Evolutionary conservation across 2,113 vertebrate genomes (phyloP), one percentile per base, ranked within the genome.

Genomic region (Psittacula cyanocephala): DNA sequence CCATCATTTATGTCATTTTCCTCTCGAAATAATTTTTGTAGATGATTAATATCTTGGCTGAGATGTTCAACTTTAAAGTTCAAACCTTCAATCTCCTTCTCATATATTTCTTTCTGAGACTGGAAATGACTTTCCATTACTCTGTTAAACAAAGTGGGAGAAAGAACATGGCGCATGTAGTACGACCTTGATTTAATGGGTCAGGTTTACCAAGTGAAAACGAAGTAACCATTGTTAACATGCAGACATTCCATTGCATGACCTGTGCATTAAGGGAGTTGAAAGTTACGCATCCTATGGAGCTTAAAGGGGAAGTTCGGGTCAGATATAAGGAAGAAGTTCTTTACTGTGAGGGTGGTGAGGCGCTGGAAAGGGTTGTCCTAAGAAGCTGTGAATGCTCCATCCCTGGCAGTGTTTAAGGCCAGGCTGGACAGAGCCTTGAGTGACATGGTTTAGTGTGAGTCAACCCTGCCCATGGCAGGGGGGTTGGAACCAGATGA

Each of bases 11-110:
- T 88, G 52, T 98, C 95, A 31, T 98, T 99, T 86, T 99, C 99
- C 93, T 99, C 99, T 47, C 99, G 97, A 96, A 99, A 99, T 29
- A 99, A 96, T 43, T 98, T 98, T 70, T 99, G 99, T 17, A 99
- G 96, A 55, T 98, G 98, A 96, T 95, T 98, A 96, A 99, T 99
- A 93, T 99, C 99, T 82, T 98, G 98, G 88, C 98, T 98, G 60
- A 99, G 98, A 93, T 99, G 99, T 28, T 98, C 98, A 80, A 98
- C 96, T 98, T 99, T 99, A 33, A 98, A 97, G 71, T 97, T 98
- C 92, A 99, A 93, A 24, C 98, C 97, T 88, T 99, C 98, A 33
- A 99, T 96, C 82, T 99, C 98, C 46, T 98, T 98, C 93, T 99
- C 98, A 19, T 98, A 98, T 90, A 93, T 90, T 52, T 99, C 99